phyloP scores from a whole-genome alignment of 2,888 invertebrate genomes.

The Tachina grossa region DNA sequence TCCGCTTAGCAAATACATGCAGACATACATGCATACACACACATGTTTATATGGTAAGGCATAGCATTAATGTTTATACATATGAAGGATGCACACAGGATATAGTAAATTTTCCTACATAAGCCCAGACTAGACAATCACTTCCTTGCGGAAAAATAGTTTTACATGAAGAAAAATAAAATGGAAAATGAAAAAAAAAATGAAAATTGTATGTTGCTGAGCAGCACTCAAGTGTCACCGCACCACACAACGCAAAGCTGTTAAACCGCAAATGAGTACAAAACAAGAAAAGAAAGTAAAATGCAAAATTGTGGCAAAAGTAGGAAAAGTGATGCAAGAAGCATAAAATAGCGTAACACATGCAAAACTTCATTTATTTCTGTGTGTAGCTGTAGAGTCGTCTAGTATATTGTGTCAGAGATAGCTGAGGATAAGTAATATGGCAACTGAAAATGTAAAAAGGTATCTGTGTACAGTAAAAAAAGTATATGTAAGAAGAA shows the following conservation, averaged over 20 bases:
- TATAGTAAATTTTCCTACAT: constrained; percentile 70
- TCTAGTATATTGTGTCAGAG: constrained; percentile 50
- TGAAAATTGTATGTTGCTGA: constrained; percentile 73
- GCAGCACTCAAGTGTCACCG: constrained; percentile 73
- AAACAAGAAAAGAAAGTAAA: constrained; percentile 62
- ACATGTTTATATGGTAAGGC: not conserved
- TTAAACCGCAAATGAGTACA: constrained; percentile 73
- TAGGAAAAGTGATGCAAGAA: constrained; percentile 28
- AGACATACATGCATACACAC: not conserved
- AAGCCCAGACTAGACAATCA: constrained; percentile 70
- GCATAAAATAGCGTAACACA: not conserved
- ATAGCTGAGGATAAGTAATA: constrained; percentile 68
- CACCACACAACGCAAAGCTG: constrained; percentile 66
- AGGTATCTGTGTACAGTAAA: constrained; percentile 14
- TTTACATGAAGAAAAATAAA: constrained; percentile 49
- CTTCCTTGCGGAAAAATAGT: constrained; percentile 68
- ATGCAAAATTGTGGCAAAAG: constrained; percentile 52
- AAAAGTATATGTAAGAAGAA: constrained; percentile 2
- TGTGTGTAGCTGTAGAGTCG: not conserved
- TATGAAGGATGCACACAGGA: constrained; percentile 64
- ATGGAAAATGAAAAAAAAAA: constrained; percentile 6
- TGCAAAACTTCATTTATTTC: constrained; percentile 17
- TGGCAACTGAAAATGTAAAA: constrained; percentile 45
- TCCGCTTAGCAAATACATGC: constrained; percentile 15
- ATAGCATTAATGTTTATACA: constrained; percentile 29